Evolutionary conservation across 2,888 invertebrate species (phyloP).

Genomic region (Zygothrica quintamaculata): DNA sequence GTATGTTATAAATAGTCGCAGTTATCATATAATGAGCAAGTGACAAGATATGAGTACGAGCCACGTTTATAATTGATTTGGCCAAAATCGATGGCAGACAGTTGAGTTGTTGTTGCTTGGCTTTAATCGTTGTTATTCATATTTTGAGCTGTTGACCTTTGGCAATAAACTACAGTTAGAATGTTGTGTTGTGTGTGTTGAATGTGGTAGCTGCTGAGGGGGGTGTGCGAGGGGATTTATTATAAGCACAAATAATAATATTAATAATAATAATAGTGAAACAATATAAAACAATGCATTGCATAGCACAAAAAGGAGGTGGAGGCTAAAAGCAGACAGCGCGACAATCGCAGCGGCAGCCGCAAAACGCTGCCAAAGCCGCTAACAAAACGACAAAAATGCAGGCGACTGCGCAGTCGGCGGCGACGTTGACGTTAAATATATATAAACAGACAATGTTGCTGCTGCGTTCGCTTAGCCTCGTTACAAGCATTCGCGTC

Average conservation of each 20-base stretch:
- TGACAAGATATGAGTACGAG: conserved; percentile 19
- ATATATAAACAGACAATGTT: conserved; percentile 15
- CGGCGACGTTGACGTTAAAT: conserved; percentile 50
- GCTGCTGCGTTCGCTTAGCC: conserved; percentile 63
- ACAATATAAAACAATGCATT: conserved; percentile 68
- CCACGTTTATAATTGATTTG: not conserved
- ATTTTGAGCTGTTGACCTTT: conserved; percentile 16
- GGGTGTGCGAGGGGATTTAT: too few relatives aligned
- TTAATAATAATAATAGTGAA: conserved; percentile 63
- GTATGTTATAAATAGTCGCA: conserved; percentile 37
- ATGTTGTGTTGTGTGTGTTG: not conserved
- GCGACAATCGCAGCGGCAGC: conserved; percentile 46
- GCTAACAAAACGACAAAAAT: conserved; percentile 30
- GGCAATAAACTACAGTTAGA: not conserved
- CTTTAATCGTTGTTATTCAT: too few relatives aligned
- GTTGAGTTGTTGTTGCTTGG: too few relatives aligned
- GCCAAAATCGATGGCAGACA: not conserved
- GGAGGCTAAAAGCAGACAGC: conserved; percentile 76
- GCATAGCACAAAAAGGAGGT: conserved; percentile 73
- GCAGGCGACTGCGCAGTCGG: conserved; percentile 8
- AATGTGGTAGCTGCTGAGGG: too few relatives aligned
- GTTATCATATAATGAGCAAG: conserved; percentile 33
- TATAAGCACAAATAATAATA: conserved; percentile 46
- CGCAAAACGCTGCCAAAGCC: conserved; percentile 17
- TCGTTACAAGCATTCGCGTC: conserved; percentile 70